Evolutionary conservation across 2,797 vertebrate genomes (phyloP), one percentile per base, ranked within the genome.

Genomic region (Orestias chungarensis): DNA sequence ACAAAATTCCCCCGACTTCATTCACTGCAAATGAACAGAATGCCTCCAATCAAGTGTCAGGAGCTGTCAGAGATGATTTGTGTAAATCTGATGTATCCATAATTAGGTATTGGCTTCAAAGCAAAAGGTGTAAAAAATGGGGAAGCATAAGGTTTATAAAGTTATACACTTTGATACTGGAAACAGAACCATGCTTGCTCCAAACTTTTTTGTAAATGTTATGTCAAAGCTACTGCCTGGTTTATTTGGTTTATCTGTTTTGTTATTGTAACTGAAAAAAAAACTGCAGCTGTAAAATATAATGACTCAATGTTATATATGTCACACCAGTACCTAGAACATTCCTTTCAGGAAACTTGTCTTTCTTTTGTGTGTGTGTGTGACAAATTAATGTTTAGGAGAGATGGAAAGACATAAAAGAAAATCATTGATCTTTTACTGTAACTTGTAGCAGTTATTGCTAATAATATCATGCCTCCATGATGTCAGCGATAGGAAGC

Each of bases 401-500:
- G 76, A 85, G 40, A 52, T 79, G 75, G 71, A 78, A 76, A 80
- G 40, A 72, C 68, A 50, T 70, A 78, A 67, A 29, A 69, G 64
- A 70, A 62, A 76, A 70, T 73, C 79, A 84, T 80, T n/a, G 66
- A 83, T 81, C 74, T 81, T 75, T 74, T 88, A 49, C 80, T 86
- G 72, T 52, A 65, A 84, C 69, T 80, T 2, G 54, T 74, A 69
- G 44, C 73, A 80, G 73, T 82, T 83, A 84, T 74, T 71, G 18
- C 75, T 91, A 84, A 86, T 87, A 85, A 90, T 89, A 87, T 78
- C 47, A 35, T 0, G 49, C 64, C 82, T 85, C 82, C 77, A 55
- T 91, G 89, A 90, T 79, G 85, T 90, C 87, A 90, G 74, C 91
- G 88, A 87, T 75, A 61, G 83, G 91, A 88, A 87, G 74, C 83